Evolutionary conservation across 1,140 invertebrate genomes (phyloP).

Genomic region (Globodera rostochiensis): DNA sequence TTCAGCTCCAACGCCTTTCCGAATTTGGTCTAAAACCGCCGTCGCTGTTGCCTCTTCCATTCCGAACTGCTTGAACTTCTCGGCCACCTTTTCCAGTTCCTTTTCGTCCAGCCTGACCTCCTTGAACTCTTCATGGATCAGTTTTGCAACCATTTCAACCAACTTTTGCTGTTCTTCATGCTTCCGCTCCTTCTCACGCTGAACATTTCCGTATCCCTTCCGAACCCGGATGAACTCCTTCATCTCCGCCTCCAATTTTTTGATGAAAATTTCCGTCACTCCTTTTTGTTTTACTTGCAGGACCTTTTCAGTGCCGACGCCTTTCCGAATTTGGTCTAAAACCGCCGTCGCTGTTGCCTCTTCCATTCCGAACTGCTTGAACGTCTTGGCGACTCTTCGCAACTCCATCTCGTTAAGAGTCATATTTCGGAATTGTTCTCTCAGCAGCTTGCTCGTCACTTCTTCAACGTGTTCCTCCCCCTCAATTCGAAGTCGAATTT

Average conservation of each 20-base stretch:
- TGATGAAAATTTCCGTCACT: neutral
- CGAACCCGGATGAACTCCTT: neutral
- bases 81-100: neutral
- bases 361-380: neutral
- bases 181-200: neutral
- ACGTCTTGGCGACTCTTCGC: neutral
- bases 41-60: neutral
- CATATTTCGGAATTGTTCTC: neutral
- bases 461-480: neutral
- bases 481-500: neutral
- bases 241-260: neutral
- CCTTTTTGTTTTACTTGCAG: neutral
- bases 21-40: neutral
- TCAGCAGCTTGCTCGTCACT: neutral
- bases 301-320: neutral
- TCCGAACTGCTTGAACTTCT: slow-evolving; percentile 7
- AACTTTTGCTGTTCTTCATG: neutral
- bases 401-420: slow-evolving; percentile 5
- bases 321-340: neutral
- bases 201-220: neutral
- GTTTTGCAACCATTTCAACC: neutral
- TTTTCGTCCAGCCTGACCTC: neutral
- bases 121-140: neutral
- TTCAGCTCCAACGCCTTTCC: neutral
- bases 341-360: neutral